phyloP scores from a whole-genome alignment of 2,888 invertebrate species.

The Seladonia tumulorum region DNA sequence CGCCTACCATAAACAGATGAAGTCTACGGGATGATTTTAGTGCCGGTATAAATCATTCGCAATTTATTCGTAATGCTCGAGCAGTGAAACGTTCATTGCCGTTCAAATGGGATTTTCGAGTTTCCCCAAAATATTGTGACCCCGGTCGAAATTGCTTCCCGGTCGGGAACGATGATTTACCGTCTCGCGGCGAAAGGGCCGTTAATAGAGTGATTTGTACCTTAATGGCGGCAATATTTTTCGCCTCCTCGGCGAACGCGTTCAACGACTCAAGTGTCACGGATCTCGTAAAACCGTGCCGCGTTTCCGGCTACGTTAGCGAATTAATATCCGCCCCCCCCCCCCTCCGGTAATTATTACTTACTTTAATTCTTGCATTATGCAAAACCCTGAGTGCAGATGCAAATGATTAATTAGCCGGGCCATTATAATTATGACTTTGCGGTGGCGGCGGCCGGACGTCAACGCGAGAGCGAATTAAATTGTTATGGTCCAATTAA shows the following conservation, averaged over 20 bases:
- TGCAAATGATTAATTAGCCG: slow-evolving; percentile 35
- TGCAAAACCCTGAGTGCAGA: not conserved
- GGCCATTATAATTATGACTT: slow-evolving; percentile 18
- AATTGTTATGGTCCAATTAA: slow-evolving; percentile 45
- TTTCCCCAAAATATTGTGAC: slow-evolving; percentile 55
- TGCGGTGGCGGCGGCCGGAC: not conserved
- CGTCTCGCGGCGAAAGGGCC: slow-evolving; percentile 12
- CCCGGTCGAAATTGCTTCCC: slow-evolving; percentile 39
- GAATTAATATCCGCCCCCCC: not conserved
- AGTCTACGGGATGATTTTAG: slow-evolving; percentile 49
- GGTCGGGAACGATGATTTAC: slow-evolving; percentile 39
- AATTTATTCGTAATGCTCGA: slow-evolving; percentile 37
- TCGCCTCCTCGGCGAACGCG: not conserved
- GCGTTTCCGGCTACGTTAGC: not conserved
- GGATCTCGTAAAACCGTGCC: not conserved
- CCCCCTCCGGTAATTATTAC: not conserved
- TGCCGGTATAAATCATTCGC: slow-evolving; percentile 43
- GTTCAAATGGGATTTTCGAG: slow-evolving; percentile 33
- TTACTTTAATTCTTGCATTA: slow-evolving; percentile 11
- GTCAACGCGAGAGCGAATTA: slow-evolving; percentile 14
- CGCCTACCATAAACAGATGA: slow-evolving; percentile 49
- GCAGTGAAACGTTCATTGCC: slow-evolving; percentile 38
- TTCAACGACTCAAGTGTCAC: not conserved
- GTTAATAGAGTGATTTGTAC: slow-evolving; percentile 31
- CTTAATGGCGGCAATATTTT: slow-evolving; percentile 13